Percentiles rank a stretch among this genome's conserved stretches.
Evolutionary conservation across 2,113 vertebrate genomes (phyloP).

Genomic region (Ondatra zibethicus): DNA sequence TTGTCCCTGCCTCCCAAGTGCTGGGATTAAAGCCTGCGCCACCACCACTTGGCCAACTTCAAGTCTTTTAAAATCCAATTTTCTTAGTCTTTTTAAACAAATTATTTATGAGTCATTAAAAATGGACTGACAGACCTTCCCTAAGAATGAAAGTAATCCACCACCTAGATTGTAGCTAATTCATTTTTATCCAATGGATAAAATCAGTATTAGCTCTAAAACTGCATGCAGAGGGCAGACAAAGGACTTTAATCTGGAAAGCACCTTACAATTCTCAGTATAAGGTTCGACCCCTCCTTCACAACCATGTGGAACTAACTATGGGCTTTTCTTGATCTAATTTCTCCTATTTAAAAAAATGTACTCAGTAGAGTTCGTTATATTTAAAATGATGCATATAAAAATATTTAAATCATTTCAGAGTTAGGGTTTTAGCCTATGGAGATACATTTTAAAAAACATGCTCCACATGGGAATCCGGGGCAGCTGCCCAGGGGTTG

Average conservation of each 20-base stretch:
- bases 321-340: constrained; percentile 59
- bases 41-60: constrained; percentile 51
- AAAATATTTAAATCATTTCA: constrained; percentile 63
- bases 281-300: not conserved
- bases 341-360: constrained; percentile 48
- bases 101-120: constrained; percentile 83
- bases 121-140: constrained; percentile 75
- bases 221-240: constrained; percentile 80
- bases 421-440: constrained; percentile 3
- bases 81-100: constrained; percentile 84
- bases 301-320: constrained; percentile 65
- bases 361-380: not conserved
- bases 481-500: constrained; percentile 40
- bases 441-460: constrained; percentile 39
- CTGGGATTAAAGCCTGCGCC: too few relatives aligned
- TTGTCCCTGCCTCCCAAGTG: too few relatives aligned
- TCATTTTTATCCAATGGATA: constrained; percentile 85
- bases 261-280: constrained; percentile 59
- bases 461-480: constrained; percentile 10
- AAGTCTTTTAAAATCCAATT: constrained; percentile 82
- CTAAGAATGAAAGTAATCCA: constrained; percentile 76
- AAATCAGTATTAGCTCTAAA: constrained; percentile 84
- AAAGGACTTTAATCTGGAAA: constrained; percentile 74
- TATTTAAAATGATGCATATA: not conserved
- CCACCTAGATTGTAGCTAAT: constrained; percentile 83